These are phyloP conservation scores for Phyto melanocephala DNA, from an alignment of 2,888 invertebrate genomes.

Conservation along the genomic window DNA sequence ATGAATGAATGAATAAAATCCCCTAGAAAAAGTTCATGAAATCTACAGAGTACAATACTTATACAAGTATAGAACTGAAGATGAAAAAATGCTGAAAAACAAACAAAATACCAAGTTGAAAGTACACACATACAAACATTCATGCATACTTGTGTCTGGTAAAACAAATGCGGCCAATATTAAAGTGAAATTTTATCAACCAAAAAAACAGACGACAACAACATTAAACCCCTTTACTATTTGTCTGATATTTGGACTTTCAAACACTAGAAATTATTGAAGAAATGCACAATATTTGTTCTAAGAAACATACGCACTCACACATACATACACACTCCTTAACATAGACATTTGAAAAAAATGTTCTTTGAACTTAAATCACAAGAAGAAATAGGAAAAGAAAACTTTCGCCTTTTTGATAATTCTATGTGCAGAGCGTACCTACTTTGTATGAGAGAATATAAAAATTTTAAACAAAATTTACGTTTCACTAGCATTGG, in stretches of 20 bases:
- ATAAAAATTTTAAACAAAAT: too few species aligned
- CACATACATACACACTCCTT: background rate
- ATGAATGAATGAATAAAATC: background rate
- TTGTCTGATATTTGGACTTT: too few species aligned
- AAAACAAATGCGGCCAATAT: constrained; percentile 56
- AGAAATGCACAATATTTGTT: background rate
- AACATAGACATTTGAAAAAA: background rate
- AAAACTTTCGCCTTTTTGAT: background rate
- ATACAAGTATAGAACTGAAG: constrained; percentile 17
- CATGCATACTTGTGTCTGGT: too few species aligned
- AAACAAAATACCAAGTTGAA: constrained; percentile 14
- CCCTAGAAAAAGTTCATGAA: constrained; percentile 45
- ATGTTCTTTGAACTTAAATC: constrained; percentile 10
- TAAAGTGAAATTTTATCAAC: constrained; percentile 62
- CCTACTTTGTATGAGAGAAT: too few species aligned
- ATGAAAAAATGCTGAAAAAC: background rate
- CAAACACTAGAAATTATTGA: background rate
- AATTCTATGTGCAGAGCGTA: too few species aligned
- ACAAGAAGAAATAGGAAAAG: background rate
- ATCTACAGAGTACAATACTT: constrained; percentile 13
- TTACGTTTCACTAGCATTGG: too few species aligned
- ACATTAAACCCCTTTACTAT: background rate
- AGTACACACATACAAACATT: too few species aligned
- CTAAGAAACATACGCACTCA: background rate
- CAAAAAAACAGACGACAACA: constrained; percentile 32